phyloP scores from a whole-genome alignment of 2,113 vertebrate species.

The Aphelocoma coerulescens region DNA sequence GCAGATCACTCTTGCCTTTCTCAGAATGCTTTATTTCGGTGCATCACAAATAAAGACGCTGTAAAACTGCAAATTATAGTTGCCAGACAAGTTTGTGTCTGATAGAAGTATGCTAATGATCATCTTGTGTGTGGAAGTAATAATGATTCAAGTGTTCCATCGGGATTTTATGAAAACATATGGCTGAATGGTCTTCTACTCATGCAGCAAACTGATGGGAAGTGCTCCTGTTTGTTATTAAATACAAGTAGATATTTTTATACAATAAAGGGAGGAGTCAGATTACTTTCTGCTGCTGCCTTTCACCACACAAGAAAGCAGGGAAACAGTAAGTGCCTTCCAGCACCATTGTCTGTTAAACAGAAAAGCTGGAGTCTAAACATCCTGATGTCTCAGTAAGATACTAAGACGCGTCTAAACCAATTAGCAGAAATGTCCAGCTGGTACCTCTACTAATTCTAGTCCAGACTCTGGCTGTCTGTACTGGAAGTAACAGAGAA shows the following conservation, averaged over 20 bases:
- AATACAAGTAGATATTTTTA: background rate
- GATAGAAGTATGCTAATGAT: background rate
- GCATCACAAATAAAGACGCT: background rate
- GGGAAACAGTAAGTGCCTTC: background rate
- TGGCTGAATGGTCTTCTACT: background rate
- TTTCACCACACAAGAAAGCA: background rate
- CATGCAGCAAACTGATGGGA: background rate
- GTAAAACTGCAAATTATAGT: background rate
- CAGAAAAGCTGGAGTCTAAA: background rate
- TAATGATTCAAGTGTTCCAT: background rate
- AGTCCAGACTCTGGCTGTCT: background rate
- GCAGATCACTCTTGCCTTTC: background rate
- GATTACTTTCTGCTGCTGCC: background rate
- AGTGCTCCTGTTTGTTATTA: background rate
- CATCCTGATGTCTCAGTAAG: background rate
- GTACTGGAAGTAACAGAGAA: background rate
- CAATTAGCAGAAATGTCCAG: constrained; percentile 20
- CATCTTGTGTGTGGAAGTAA: background rate
- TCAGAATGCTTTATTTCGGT: background rate
- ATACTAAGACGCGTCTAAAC: background rate
- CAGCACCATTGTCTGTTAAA: background rate
- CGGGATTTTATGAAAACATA: background rate
- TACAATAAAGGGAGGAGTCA: background rate
- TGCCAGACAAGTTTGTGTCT: background rate
- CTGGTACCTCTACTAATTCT: constrained; percentile 17